Base-by-base conservation (phyloP, 2,888 invertebrate species). In the Bombyx huttoni region DNA sequence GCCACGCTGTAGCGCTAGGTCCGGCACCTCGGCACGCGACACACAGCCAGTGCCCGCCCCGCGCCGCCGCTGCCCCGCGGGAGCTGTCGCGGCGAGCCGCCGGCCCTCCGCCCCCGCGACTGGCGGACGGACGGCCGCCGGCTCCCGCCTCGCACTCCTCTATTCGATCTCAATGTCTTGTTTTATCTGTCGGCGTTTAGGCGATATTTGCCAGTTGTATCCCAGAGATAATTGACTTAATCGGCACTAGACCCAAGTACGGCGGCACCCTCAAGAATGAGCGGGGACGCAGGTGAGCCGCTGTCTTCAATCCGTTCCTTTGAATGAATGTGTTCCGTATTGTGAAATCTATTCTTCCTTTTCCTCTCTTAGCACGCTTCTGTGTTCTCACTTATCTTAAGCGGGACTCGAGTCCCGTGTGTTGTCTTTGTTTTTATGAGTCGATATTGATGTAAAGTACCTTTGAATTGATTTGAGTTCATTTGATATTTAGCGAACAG, bases 171-270 rank as follows among this genome's bases (percentile, higher is more conserved):
- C 81, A 89, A 90, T 89, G 87, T 90, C 87, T 89, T 90, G 85
- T 90, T 90, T 87, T 91, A 89, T 90, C 89, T 88, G 87, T 85
- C 89, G 88, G 89, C 89, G 90, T 90, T 89, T 90, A 98, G 98
- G 99, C 99, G 93, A 98, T 99, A 94, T 99, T 99, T 96, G 99
- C 99, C 92, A 98, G 98, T 94, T 98, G 98, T 94, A 98, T 99
- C 92, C 99, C 99, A 90, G 99, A 99, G 95, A 99, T 99, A 92
- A 98, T 98, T 92, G 99, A 99, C 94, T 96, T 99, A 94, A 96
- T 99, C 93, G 98, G 99, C 91, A 97, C 97, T 93, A 96, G 98
- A 92, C 98, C 98, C 92, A 98, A 99, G 93, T 99, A 99, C 93
- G 98, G 98, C 91, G 99, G 99, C 91, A 97, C 98, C 90, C 97